phyloP scores from a whole-genome alignment of 2,113 vertebrate genomes.

The Pipa parva region DNA sequence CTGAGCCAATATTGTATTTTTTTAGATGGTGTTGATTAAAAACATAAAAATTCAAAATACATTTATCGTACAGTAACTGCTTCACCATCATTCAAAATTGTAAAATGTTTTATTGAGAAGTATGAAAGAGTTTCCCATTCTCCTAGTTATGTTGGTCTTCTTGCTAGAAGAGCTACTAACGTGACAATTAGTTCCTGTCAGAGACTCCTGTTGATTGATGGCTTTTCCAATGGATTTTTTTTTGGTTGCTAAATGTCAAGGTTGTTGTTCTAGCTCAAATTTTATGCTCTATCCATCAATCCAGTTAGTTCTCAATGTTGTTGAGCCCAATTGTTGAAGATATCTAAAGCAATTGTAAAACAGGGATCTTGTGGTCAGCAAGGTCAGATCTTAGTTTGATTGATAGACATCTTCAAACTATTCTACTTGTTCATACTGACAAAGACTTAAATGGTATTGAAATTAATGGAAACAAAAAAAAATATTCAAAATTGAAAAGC shows the following conservation, averaged over 20 bases:
- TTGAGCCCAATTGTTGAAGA: slow-evolving; percentile 17
- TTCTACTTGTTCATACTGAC: slow-evolving; percentile 13
- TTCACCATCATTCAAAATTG: too few species aligned
- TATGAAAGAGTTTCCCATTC: neutral
- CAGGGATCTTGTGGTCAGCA: slow-evolving; percentile 14
- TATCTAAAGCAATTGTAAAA: slow-evolving; percentile 22
- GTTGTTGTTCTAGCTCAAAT: slow-evolving; percentile 28
- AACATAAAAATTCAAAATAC: too few species aligned
- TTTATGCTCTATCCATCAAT: slow-evolving; percentile 26
- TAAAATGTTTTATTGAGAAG: neutral
- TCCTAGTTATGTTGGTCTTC: neutral
- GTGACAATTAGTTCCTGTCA: slow-evolving; percentile 21
- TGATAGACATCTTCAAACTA: slow-evolving; percentile 10
- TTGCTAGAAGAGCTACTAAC: neutral
- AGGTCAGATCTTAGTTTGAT: slow-evolving; percentile 25
- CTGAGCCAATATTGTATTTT: too few species aligned
- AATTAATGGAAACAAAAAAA: neutral
- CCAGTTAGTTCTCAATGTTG: slow-evolving; percentile 23
- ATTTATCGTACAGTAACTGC: too few species aligned
- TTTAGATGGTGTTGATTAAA: too few species aligned
- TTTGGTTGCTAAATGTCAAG: slow-evolving; percentile 13
- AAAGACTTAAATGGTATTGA: neutral
- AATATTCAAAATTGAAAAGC: slow-evolving; percentile 4
- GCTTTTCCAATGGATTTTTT: slow-evolving; percentile 16
- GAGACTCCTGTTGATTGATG: slow-evolving; percentile 11